Base-by-base conservation (phyloP, 30 jellyfish, hydroid and myxozoan genomes). In the Sanderia malayensis region DNA sequence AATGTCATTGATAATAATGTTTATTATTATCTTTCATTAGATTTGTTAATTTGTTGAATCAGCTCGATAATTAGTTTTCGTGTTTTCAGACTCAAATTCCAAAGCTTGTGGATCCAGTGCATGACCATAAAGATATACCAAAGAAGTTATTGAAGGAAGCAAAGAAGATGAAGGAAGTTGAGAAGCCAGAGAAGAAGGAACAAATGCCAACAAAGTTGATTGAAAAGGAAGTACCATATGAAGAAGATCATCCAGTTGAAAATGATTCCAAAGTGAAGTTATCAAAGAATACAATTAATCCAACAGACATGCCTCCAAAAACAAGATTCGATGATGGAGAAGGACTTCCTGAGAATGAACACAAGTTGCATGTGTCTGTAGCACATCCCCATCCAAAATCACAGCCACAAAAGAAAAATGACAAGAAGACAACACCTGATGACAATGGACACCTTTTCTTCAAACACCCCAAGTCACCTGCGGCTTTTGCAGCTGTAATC, bases 401-500 rank as follows among this genome's bases (percentile, higher is more conserved):
- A 34, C 45, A 53, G 10, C 71, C 81, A 25, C 41, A n/a, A 1
- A 53, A 31, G 45, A 11, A 49, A 22, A 28, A 25, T 25, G 71
- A 29, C 10, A 31, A 27, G 78, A 19, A 25, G 22, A n/a, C 26
- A 28, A 24, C n/a, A 22, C 62, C 59, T 21, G 67, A 66, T 0
- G 76, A 47, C 70, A 44, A 0, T 15, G 75, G 59, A 2, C 63
- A 74, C 0, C 22, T 65, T 11, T 83, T 72, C 61, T 83, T 83
- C 85, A 81, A 84, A 34, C 89, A 77, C 70, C 88, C 80, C 17
- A 45, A 84, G 17, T 87, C 94, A 20, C 89, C 96, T 0, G 95
- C 94, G 31, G 88, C 86, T 18, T 79, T 91, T 61, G 89, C 92
- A n/a, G 96, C 95, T 1, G 95, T 92, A 58, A 75, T 92, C 9